A percentile compares a stretch with the other conserved stretches of the same genome.
phyloP scores from a whole-genome alignment of 2,888 invertebrate genomes.

The Nebria salina region DNA sequence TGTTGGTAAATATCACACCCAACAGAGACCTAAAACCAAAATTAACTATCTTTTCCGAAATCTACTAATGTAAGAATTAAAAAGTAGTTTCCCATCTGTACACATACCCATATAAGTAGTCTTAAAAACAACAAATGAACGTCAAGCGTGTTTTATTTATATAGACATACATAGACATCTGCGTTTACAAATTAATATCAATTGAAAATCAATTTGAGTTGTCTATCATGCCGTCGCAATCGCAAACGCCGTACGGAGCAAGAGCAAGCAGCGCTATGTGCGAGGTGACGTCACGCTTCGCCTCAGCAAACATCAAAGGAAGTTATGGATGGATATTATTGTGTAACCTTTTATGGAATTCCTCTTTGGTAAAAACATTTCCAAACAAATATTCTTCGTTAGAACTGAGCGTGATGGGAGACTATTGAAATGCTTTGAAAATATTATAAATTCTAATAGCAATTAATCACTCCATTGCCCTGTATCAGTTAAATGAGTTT shows the following conservation, averaged over 20 bases:
- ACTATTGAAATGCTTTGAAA: neutral
- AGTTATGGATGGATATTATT: neutral
- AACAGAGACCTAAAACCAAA: neutral
- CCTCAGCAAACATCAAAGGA: constrained; percentile 7
- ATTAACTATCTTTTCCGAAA: neutral
- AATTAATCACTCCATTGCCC: neutral
- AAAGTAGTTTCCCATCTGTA: neutral
- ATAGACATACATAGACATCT: constrained; percentile 7
- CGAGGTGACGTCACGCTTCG: constrained; percentile 27
- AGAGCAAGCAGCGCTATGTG: neutral
- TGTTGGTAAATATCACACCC: constrained; percentile 11
- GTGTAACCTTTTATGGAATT: constrained; percentile 17
- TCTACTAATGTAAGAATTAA: neutral
- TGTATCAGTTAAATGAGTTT: neutral
- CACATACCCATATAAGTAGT: neutral
- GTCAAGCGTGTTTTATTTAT: neutral
- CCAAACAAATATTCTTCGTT: neutral
- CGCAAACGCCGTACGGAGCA: neutral
- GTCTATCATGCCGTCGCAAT: constrained; percentile 30
- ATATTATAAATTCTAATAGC: neutral
- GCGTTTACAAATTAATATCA: constrained; percentile 42
- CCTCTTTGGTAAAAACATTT: constrained; percentile 13
- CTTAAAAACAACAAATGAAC: neutral
- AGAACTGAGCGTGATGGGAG: neutral
- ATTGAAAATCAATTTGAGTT: constrained; percentile 37